Evolutionary conservation across 2,113 vertebrate species (phyloP), one percentile per base, ranked within the genome.

Genomic region (Phrynocephalus versicolor): DNA sequence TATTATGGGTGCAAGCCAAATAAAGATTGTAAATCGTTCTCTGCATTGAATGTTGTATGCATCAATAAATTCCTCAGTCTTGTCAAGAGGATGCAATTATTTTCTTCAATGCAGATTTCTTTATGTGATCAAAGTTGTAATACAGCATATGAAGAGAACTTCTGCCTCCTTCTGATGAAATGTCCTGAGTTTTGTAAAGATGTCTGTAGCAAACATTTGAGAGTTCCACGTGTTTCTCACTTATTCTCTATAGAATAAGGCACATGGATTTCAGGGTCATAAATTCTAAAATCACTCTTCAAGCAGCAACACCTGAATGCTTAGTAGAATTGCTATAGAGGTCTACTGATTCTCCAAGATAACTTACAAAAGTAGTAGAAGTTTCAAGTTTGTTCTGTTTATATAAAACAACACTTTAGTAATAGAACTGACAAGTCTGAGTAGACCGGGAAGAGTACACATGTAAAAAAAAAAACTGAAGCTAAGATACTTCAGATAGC

Each of bases 21-120:
- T 62, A 37, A 79, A n/a, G 14, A 76, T 8, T 57, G 76, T 51
- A 25, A 60, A 78, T 23, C 19, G 37, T 79, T 60, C 76, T 79
- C 19, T 27, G 19, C 9, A 39, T 4, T 62, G 57, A 25, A 60
- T 37, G 35, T 62, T 3, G 2, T 35, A 21, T 37, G n/a, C 16
- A 77, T n/a, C 6, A 77, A 72, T 19, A 21, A 37, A 0, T 65
- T 91, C 84, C 78, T 85, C 0, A 0, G 76, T 77, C 81, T 90
- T 88, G 69, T 83, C 86, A 83, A 88, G 89, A 86, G 39, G 69
- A 30, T 84, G 80, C 85, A 55, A n/a, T 0, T 45, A 67, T 81
- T 78, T 89, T 92, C 88, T 89, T 83, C 89, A 90, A 12, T 84
- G 33, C 51, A 85, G 75, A 88, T 86, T 89, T 84, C 88, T 90